A percentile compares a stretch with the other conserved stretches of the same genome.
These are phyloP conservation scores for Odontamblyopus lacepedii DNA, from an alignment of 2,797 vertebrate genomes.

Conservation along the genomic window DNA sequence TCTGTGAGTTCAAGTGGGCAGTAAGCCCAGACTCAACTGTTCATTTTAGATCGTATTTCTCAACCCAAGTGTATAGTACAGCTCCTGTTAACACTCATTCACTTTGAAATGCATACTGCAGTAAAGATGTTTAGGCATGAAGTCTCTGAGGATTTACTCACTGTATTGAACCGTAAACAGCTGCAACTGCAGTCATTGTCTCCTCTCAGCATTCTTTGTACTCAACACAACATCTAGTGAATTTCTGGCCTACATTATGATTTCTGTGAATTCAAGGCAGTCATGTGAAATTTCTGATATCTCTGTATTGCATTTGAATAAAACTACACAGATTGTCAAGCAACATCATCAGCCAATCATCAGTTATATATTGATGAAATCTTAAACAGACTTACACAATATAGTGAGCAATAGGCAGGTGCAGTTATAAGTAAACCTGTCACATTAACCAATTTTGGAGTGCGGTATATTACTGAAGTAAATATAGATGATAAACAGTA, in stretches of 20 bases:
- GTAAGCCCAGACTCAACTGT: slow-evolving; percentile 50
- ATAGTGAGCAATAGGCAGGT: too few relatives aligned
- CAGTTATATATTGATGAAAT: too few relatives aligned
- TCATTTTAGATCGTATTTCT: slow-evolving; percentile 47
- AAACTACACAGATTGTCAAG: not conserved
- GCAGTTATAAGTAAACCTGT: too few relatives aligned
- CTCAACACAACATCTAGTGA: slow-evolving; percentile 30
- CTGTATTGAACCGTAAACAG: slow-evolving; percentile 29
- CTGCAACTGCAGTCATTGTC: slow-evolving; percentile 24
- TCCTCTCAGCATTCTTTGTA: slow-evolving; percentile 22
- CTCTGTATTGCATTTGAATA: not conserved
- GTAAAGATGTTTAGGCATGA: slow-evolving; percentile 41
- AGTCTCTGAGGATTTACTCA: slow-evolving; percentile 36
- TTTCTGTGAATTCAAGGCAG: not conserved
- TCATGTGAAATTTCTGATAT: not conserved
- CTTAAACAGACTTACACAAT: too few relatives aligned
- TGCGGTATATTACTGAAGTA: too few relatives aligned
- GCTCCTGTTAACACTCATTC: slow-evolving; percentile 33
- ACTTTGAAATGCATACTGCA: slow-evolving; percentile 38
- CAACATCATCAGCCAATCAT: too few relatives aligned
- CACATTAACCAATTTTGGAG: too few relatives aligned
- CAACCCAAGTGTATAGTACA: slow-evolving; percentile 26
- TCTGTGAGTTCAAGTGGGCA: slow-evolving; percentile 50
- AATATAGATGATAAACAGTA: too few relatives aligned
- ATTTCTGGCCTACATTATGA: slow-evolving; percentile 10